Conservation (phyloP, 2,113 vertebrate genomes). For the Naja naja region DNA sequence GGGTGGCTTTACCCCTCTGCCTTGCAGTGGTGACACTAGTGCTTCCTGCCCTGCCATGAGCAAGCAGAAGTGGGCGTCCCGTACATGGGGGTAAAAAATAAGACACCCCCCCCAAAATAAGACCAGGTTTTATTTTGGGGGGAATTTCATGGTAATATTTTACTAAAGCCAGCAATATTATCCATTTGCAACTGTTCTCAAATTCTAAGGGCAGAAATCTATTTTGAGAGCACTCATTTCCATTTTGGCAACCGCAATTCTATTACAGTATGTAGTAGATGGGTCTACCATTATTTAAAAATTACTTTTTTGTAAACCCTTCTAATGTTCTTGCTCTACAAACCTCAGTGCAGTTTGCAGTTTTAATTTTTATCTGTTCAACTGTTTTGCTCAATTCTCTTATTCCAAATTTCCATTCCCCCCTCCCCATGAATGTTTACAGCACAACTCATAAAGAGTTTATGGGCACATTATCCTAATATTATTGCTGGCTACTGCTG, state of each 20-base stretch:
- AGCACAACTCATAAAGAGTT: background rate
- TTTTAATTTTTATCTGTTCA: background rate
- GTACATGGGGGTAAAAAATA: too few relatives aligned
- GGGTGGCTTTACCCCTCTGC: too few relatives aligned
- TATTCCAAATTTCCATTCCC: background rate
- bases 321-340: background rate
- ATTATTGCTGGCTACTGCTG: background rate
- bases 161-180: background rate
- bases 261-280: background rate
- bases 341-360: background rate
- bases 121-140: too few relatives aligned
- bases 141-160: background rate
- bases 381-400: background rate
- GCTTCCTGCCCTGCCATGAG: too few relatives aligned
- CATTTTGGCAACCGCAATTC: background rate
- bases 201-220: background rate
- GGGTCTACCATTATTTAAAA: background rate
- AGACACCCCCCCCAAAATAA: too few relatives aligned
- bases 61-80: too few relatives aligned
- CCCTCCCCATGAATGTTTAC: slow-evolving; percentile 12
- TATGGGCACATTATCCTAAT: slow-evolving; percentile 10
- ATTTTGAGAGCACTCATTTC: background rate
- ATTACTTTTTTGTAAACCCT: background rate
- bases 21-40: too few relatives aligned
- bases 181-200: background rate